Conservation (phyloP, 2,888 invertebrate genomes). For the Andricus quercusramuli region DNA sequence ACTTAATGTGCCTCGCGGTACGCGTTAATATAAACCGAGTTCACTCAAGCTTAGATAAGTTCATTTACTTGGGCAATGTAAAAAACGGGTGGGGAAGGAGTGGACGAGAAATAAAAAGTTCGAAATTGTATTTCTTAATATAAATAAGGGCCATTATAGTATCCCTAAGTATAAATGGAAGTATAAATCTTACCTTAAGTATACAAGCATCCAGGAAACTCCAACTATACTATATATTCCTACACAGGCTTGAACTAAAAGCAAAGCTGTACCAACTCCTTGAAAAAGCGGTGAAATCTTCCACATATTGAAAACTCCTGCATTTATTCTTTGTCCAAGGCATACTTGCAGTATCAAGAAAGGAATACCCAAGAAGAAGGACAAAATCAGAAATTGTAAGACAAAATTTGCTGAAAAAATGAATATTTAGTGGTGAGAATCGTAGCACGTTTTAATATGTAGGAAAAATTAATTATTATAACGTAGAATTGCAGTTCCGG, state of each 20-base stretch:
- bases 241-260: conserved; percentile 88
- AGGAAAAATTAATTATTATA: too few species aligned
- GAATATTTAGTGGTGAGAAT: conserved; percentile 31
- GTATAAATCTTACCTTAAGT: conserved; percentile 80
- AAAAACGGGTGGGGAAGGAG: too few species aligned
- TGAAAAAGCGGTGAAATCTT: conserved; percentile 94
- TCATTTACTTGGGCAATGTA: too few species aligned
- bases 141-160: too few species aligned
- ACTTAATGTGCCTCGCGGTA: too few species aligned
- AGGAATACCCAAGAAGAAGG: conserved; percentile 90
- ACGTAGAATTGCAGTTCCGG: too few species aligned
- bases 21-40: too few species aligned
- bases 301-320: conserved; percentile 96
- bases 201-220: conserved; percentile 94
- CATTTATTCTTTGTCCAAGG: conserved; percentile 90
- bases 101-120: too few species aligned
- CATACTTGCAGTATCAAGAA: conserved; percentile 91
- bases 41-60: too few species aligned
- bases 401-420: conserved; percentile 87
- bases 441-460: too few species aligned
- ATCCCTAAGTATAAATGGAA: not conserved
- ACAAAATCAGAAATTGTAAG: conserved; percentile 91
- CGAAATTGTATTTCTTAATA: too few species aligned
- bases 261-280: conserved; percentile 91
- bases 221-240: conserved; percentile 94